Evolutionary conservation across 2,797 vertebrate genomes (phyloP).

Genomic region (Buceros bicornis): DNA sequence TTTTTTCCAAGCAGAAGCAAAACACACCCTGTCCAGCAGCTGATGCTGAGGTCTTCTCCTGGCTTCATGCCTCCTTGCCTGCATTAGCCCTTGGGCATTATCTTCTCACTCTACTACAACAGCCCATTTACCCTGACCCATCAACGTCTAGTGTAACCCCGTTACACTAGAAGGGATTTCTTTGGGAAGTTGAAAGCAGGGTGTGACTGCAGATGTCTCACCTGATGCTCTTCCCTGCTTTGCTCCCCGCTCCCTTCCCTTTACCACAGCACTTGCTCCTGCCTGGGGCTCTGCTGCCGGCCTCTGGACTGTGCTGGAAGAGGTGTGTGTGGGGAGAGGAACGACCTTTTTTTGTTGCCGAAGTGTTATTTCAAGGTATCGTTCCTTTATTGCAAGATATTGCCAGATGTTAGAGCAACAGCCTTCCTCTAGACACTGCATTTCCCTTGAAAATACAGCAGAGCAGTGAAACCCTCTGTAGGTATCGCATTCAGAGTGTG

Average conservation of each 20-base stretch:
- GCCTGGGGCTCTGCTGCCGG: background rate
- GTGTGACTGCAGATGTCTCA: background rate
- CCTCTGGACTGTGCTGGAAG: background rate
- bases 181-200: background rate
- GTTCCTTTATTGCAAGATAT: background rate
- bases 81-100: background rate
- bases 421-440: background rate
- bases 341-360: background rate
- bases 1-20: background rate
- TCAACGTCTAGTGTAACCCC: background rate
- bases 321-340: rapidly evolving
- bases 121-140: rapidly evolving
- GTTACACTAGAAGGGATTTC: background rate
- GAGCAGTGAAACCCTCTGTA: background rate
- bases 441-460: background rate
- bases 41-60: background rate
- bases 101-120: background rate
- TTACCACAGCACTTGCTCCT: background rate
- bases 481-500: rapidly evolving
- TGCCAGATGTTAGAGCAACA: background rate
- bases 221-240: background rate
- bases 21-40: background rate
- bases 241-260: background rate
- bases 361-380: background rate
- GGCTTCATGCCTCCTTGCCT: background rate